Percentiles rank a stretch among this genome's conserved stretches.
phyloP scores from a whole-genome alignment of 2,888 invertebrate genomes.

The Perithous albicinctus region DNA sequence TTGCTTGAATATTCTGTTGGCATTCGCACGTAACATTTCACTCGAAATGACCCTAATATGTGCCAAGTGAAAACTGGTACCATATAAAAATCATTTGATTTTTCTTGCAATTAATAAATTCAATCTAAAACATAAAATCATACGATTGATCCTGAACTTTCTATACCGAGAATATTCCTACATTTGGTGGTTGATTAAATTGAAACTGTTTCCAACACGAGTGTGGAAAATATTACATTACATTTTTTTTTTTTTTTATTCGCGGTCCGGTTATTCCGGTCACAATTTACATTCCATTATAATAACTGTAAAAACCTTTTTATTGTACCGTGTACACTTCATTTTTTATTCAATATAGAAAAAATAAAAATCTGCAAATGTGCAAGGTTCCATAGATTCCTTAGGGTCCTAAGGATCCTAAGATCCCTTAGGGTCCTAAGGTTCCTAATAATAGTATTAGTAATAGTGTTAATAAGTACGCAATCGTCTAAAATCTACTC shows the following conservation, averaged over 20 bases:
- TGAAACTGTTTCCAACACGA: neutral
- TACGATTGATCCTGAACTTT: slow-evolving; percentile 47
- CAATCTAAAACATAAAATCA: slow-evolving; percentile 43
- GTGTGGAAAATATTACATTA: too few relatives aligned
- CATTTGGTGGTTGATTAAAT: neutral
- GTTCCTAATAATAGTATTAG: too few relatives aligned
- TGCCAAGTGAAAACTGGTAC: slow-evolving; percentile 62
- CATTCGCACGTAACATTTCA: slow-evolving; percentile 66
- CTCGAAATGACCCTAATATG: slow-evolving; percentile 63
- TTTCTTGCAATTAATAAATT: slow-evolving; percentile 45
- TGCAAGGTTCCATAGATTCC: too few relatives aligned
- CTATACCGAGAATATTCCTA: neutral
- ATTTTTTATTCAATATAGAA: neutral
- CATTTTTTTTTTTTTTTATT: too few relatives aligned
- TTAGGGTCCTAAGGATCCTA: too few relatives aligned
- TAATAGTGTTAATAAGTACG: too few relatives aligned
- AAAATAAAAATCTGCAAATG: too few relatives aligned
- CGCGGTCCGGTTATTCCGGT: neutral
- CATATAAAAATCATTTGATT: slow-evolving; percentile 50
- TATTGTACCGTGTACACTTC: neutral
- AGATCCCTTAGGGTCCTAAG: too few relatives aligned
- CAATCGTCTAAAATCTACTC: too few relatives aligned
- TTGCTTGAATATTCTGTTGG: slow-evolving; percentile 56
- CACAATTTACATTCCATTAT: neutral
- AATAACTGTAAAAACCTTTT: neutral